Base-by-base conservation (phyloP, 2,888 invertebrate genomes). In the Oegoconia quadripuncta region DNA sequence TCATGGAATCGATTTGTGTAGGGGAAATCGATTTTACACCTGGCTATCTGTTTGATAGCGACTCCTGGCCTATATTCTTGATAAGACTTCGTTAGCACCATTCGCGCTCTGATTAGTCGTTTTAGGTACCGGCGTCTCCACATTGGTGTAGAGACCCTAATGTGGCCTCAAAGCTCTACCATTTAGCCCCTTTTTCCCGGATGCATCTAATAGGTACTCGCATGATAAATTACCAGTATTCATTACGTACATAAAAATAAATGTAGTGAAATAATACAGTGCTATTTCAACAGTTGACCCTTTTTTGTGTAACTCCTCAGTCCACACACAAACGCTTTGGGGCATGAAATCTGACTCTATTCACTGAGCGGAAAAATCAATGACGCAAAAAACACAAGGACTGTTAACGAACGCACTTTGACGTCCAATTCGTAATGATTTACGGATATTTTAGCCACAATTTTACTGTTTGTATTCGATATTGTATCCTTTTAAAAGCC, bases 331-430 rank as follows among this genome's bases (percentile, higher is more conserved):
- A 42, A 53, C 25, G 42, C 54, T 48, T 37, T 47, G 43, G 42
- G 34, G 44, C 50, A 54, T 62, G 46, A 59, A 62, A 59, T 64
- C 49, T 50, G 22, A 29, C 41, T 36, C 43, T 50, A 53, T 48
- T 50, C 64, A 59, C 42, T 59, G 62, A 58, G 59, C 60, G 55
- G 60, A 66, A 61, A 61, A 66, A 57, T 58, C 58, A 62, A 67
- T 66, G 63, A 51, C 44, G 52, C 64, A 59, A 59, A 55, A 51
- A 60, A 61, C 48, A 46, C 46, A 45, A 55, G 50, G 50, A 55
- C 41, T 47, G 51, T 45, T 52, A 50, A 53, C 44, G 44, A 50
- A 56, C 50, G 51, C 46, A 40, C 27, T 23, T 37, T 27, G 14
- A 33, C 23, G 5, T 22, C 22, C 9, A 33, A n/a, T 5, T 14